phyloP scores from a whole-genome alignment of 2,113 vertebrate genomes.

The Colaptes auratus region DNA sequence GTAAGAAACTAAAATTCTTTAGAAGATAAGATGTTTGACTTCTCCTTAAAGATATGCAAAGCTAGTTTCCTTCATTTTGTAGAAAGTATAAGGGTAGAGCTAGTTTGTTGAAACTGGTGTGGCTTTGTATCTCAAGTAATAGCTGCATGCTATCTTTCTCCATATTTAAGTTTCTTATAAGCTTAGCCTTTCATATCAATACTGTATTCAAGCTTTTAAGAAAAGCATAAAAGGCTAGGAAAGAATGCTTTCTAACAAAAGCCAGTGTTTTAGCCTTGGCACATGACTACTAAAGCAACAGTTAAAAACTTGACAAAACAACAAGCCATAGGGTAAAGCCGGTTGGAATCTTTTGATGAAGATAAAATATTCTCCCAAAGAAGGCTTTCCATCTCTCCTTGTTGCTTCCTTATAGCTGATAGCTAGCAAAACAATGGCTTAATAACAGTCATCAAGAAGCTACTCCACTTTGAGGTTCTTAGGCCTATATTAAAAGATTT shows the following conservation, averaged over 20 bases:
- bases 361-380: background rate
- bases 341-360: background rate
- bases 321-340: background rate
- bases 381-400: background rate
- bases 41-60: background rate
- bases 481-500: background rate
- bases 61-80: background rate
- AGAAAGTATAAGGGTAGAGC: background rate
- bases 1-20: background rate
- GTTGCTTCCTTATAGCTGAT: background rate
- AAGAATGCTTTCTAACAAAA: background rate
- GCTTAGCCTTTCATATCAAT: background rate
- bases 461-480: background rate
- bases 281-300: background rate
- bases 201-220: background rate
- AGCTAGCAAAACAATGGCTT: background rate
- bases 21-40: fast-evolving
- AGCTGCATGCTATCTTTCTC: background rate
- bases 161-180: background rate
- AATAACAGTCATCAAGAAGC: background rate
- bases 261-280: background rate
- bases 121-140: background rate
- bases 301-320: background rate
- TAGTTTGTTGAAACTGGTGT: background rate
- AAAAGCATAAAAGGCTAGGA: background rate